These are phyloP conservation scores for Dermatophagoides farinae DNA, from an alignment of 1,140 invertebrate genomes.

Conservation along the genomic window DNA sequence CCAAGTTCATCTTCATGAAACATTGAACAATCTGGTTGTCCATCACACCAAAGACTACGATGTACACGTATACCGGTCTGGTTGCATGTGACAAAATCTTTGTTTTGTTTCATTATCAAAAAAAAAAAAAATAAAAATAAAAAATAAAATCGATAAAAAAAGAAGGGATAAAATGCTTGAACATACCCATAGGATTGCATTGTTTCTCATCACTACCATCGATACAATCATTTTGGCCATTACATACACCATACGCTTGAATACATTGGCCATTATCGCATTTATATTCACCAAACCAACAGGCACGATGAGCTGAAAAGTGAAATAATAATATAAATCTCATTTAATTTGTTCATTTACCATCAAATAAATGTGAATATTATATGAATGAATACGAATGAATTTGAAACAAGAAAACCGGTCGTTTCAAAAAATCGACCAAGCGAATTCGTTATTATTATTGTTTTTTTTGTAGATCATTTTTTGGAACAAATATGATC, in stretches of 20 bases:
- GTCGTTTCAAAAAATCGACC: no score
- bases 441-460: no score
- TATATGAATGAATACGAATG: no score
- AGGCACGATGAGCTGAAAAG: slow-evolving; percentile 23
- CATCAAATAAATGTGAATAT: no score
- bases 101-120: no score
- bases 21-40: slow-evolving; percentile 28
- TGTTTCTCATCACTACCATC: slow-evolving; percentile 27
- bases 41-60: slow-evolving; percentile 27
- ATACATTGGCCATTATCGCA: slow-evolving; percentile 29
- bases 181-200: slow-evolving; percentile 22
- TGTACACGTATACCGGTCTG: slow-evolving; percentile 24
- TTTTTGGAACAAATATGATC: no score
- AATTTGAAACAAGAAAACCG: no score
- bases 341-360: background rate
- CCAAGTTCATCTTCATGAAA: slow-evolving; percentile 30
- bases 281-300: slow-evolving; percentile 25
- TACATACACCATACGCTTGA: slow-evolving; percentile 20
- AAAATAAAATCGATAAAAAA: background rate
- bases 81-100: slow-evolving; percentile 23
- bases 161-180: background rate
- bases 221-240: slow-evolving; percentile 23
- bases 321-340: slow-evolving; percentile 9
- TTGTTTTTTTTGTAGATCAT: no score
- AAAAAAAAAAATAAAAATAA: slow-evolving; percentile 17